Base-by-base conservation (phyloP, 2,888 invertebrate species). In the Cheilosia vulpina region DNA sequence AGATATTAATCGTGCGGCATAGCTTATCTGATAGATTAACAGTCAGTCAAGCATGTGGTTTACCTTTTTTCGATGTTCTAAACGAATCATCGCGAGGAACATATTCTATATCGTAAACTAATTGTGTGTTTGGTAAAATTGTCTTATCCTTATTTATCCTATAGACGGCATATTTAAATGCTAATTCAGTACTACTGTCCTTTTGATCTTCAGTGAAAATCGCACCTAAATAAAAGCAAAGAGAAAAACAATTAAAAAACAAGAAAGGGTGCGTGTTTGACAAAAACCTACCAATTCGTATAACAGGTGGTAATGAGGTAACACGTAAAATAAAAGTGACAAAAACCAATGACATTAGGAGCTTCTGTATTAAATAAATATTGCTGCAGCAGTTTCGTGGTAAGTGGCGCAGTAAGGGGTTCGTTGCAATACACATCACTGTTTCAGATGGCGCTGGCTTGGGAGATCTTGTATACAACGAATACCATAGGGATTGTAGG, bases 111-210 rank as follows among this genome's bases (percentile, higher is more conserved):
- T 98, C 97, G 91, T 98, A 98, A n/a, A 97, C 96, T 50, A 98
- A 93, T 2, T 97, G 97, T 0, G 96, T 97, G 89, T 97, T 96
- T 0, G 98, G 96, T 72, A 98, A 93, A 17, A 98, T 93, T 82
- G 94, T 94, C 72, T 96, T 94, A 89, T 98, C 97, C 90, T 97
- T 96, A 93, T 98, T 98, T 90, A 98, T 97, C 88, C 96, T 95
- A 93, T 98, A 97, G 15, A 98, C 97, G 7, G 98, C 98, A 93
- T 98, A 98, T 90, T 98, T 98, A 93, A 98, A 98, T 1, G 98
- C 98, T 88, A 97, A 93, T 92, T 98, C 98, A 0, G 96, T 95
- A 87, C 96, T 96, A 88, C 96, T 96, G 87, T 97, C 97, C 87
- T 96, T 95, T 87, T 97, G 96, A 89, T 98, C 97, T 90, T 97